Conservation (phyloP, 30 jellyfish, hydroid and myxozoan genomes). For the Cassiopea andromeda region DNA sequence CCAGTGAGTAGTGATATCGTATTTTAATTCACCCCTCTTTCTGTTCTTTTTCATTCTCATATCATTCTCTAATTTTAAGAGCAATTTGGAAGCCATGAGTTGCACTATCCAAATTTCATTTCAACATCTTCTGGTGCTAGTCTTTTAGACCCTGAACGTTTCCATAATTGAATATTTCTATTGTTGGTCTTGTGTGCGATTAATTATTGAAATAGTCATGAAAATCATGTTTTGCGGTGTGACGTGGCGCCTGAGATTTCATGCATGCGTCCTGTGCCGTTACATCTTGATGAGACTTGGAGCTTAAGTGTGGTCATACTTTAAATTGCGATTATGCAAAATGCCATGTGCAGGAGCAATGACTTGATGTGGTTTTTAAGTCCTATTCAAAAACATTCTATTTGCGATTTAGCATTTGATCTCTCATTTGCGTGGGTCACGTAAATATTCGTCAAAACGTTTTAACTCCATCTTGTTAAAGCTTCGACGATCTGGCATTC, state of each 20-base stretch:
- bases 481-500: too few species aligned
- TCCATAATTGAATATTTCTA: neutral
- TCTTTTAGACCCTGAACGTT: neutral
- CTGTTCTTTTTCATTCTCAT: neutral
- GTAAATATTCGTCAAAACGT: neutral
- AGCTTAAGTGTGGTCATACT: conserved; percentile 9
- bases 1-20: conserved; percentile 20
- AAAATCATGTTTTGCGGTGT: conserved; percentile 5
- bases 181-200: neutral
- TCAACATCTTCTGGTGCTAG: too few species aligned
- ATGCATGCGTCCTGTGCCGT: neutral
- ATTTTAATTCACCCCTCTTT: neutral
- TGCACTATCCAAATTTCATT: too few species aligned
- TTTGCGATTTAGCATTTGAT: neutral
- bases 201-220: neutral
- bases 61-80: neutral
- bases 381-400: neutral
- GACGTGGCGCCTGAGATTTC: neutral
- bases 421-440: neutral
- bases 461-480: too few species aligned
- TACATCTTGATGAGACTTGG: neutral
- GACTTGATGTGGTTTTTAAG: neutral
- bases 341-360: neutral
- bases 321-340: neutral
- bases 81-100: too few species aligned